These are phyloP conservation scores for Episyrphus balteatus DNA, from an alignment of 1,140 invertebrate genomes.

Conservation along the genomic window DNA sequence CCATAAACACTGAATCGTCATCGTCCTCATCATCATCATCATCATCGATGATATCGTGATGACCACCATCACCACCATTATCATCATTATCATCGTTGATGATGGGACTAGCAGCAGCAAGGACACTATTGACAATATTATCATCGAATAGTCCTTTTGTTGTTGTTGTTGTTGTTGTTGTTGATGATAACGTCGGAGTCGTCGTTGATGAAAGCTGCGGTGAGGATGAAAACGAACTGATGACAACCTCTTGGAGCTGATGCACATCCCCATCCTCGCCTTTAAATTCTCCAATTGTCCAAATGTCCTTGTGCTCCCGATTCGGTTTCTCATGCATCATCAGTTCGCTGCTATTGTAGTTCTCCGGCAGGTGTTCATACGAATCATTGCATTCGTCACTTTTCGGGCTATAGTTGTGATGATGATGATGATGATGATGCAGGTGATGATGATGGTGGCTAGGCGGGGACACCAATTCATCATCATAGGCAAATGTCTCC, in stretches of 20 bases:
- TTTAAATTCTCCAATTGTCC: slow-evolving; percentile 31
- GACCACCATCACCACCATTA: background rate
- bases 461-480: too few relatives aligned
- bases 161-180: background rate
- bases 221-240: slow-evolving; percentile 1
- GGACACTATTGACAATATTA: background rate
- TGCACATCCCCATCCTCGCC: slow-evolving; percentile 18
- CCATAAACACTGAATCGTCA: background rate
- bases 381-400: slow-evolving; percentile 3
- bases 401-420: background rate
- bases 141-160: background rate
- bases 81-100: background rate
- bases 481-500: too few relatives aligned
- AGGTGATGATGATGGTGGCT: slow-evolving; percentile 6
- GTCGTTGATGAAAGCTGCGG: background rate
- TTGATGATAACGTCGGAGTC: slow-evolving; percentile 4
- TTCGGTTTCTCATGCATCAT: slow-evolving; percentile 23
- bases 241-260: too few relatives aligned
- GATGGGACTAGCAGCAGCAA: background rate
- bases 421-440: background rate
- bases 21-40: background rate
- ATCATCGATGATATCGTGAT: background rate
- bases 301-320: slow-evolving; percentile 30
- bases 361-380: slow-evolving; percentile 16
- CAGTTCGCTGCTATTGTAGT: slow-evolving; percentile 22